A percentile compares a stretch with the other conserved stretches of the same genome.
These are phyloP conservation scores for Lasioglossum leucozonium DNA, from an alignment of 2,888 invertebrate species.

Conservation along the genomic window DNA sequence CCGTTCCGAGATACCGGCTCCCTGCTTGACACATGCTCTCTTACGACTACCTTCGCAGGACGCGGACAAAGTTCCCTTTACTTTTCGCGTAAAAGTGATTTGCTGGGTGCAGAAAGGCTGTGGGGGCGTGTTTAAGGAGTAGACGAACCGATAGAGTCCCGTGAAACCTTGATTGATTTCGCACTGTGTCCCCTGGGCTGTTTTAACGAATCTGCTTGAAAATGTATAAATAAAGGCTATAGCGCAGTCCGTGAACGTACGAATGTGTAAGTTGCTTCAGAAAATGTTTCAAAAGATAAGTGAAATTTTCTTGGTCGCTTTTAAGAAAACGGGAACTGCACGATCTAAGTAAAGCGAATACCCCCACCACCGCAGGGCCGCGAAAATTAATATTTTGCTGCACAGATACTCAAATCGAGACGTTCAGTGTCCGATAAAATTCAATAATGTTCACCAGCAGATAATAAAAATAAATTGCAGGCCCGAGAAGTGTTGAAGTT, in stretches of 20 bases:
- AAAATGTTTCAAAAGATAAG: background rate
- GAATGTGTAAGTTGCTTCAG: background rate
- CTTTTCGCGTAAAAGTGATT: constrained; percentile 11
- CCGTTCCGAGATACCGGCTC: constrained; percentile 40
- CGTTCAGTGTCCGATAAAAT: background rate
- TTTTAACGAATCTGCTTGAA: background rate
- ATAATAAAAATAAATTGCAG: background rate
- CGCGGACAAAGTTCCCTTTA: constrained; percentile 12
- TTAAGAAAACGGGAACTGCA: too few relatives aligned
- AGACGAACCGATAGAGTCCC: background rate
- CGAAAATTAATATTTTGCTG: background rate
- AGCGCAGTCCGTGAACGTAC: too few relatives aligned
- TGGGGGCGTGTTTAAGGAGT: background rate
- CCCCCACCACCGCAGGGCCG: too few relatives aligned
- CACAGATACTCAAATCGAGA: too few relatives aligned
- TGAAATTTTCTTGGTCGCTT: background rate
- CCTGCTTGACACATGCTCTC: constrained; percentile 21
- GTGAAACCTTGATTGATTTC: background rate
- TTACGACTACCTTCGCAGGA: background rate
- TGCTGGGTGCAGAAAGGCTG: background rate
- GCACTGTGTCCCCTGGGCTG: background rate
- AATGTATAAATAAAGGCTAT: background rate
- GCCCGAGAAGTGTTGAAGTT: background rate
- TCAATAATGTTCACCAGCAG: background rate
- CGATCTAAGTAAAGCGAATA: too few relatives aligned